These are phyloP conservation scores for Epinotia bilunana DNA, from an alignment of 2,888 invertebrate genomes.

Conservation along the genomic window DNA sequence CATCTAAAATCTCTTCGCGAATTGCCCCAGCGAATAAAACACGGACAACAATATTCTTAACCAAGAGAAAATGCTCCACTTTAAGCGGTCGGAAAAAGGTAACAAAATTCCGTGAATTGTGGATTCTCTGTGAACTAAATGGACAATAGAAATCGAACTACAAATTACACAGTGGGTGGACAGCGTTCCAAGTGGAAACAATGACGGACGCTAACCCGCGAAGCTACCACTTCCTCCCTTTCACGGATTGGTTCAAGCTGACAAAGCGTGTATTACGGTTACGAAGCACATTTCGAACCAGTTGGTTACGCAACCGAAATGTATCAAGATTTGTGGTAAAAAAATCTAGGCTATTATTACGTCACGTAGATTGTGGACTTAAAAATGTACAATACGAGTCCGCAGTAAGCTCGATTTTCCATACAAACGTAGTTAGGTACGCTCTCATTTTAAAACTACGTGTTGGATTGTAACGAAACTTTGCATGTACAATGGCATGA, in stretches of 20 bases:
- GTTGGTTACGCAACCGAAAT: slow-evolving; percentile 18
- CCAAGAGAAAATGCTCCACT: not conserved
- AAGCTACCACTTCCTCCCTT: slow-evolving; percentile 27
- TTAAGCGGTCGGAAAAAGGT: not conserved
- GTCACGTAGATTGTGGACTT: slow-evolving; percentile 1
- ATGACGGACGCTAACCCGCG: slow-evolving; percentile 25
- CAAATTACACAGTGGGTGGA: slow-evolving; percentile 15
- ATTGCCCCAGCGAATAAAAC: no score
- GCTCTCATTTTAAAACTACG: no score
- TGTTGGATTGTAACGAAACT: no score
- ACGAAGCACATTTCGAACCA: slow-evolving; percentile 6
- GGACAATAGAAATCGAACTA: slow-evolving; percentile 19
- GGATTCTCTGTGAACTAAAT: slow-evolving; percentile 8
- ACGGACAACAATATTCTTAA: no score
- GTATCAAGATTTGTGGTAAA: slow-evolving; percentile 23
- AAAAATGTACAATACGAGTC: not conserved
- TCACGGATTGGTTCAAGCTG: slow-evolving; percentile 24
- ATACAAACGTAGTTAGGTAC: no score
- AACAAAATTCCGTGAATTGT: not conserved
- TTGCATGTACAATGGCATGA: no score
- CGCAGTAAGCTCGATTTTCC: no score
- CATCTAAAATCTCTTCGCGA: no score
- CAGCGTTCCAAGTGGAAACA: slow-evolving; percentile 14
- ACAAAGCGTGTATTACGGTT: slow-evolving; percentile 19
- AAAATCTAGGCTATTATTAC: slow-evolving; percentile 11